Evolutionary conservation across 2,888 invertebrate genomes (phyloP).

Genomic region (Adelognathus sp.): DNA sequence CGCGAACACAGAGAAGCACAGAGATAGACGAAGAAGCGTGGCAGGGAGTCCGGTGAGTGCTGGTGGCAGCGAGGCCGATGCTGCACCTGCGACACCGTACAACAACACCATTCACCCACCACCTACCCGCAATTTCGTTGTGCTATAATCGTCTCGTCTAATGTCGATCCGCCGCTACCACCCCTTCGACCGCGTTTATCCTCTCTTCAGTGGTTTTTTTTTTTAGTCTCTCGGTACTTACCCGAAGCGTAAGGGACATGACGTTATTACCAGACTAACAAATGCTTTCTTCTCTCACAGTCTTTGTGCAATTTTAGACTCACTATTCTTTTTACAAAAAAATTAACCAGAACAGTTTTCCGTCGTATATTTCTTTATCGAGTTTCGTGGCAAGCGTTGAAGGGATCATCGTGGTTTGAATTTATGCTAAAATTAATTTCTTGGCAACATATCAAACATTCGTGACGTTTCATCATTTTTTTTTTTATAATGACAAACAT

Average conservation of each 20-base stretch:
- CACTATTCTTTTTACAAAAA: no score
- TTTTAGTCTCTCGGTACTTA: constrained; percentile 60
- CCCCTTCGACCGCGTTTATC: constrained; percentile 2
- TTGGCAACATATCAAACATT: no score
- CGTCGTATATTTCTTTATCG: no score
- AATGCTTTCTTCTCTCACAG: no score
- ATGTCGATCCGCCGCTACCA: constrained; percentile 22
- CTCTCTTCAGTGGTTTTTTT: not conserved
- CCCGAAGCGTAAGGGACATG: constrained; percentile 59
- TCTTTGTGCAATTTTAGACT: no score
- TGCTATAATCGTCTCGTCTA: constrained; percentile 14
- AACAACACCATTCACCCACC: constrained; percentile 76
- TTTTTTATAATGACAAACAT: no score
- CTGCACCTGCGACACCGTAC: constrained; percentile 81
- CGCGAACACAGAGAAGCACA: constrained; percentile 81
- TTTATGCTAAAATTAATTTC: no score
- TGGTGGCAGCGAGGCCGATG: constrained; percentile 79
- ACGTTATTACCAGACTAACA: no score
- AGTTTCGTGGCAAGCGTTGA: no score
- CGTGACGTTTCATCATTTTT: no score
- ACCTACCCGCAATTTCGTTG: constrained; percentile 41
- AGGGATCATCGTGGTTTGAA: no score
- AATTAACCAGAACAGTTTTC: no score
- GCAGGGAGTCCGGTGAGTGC: constrained; percentile 80
- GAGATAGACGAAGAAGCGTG: constrained; percentile 81